Conservation (phyloP, 2,888 invertebrate genomes). For the Quadroppia sp. region DNA sequence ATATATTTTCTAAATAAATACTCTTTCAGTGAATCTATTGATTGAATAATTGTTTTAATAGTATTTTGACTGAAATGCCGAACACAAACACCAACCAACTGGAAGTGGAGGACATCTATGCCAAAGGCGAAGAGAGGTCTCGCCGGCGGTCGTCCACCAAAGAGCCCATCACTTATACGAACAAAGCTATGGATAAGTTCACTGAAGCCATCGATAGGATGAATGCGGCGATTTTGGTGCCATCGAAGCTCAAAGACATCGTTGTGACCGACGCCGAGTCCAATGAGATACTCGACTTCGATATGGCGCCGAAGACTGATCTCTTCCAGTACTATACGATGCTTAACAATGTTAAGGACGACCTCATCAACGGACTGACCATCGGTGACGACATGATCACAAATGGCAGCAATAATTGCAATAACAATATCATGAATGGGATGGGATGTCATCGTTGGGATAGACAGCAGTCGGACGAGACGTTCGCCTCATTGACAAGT, state of each 20-base stretch:
- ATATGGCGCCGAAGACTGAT: slow-evolving; percentile 24
- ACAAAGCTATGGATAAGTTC: slow-evolving; percentile 31
- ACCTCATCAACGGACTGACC: slow-evolving; percentile 27
- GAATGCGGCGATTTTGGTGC: slow-evolving; percentile 36
- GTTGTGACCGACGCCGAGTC: slow-evolving; percentile 31
- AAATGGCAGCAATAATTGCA: background rate
- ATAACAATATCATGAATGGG: too few relatives aligned
- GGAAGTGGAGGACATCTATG: slow-evolving; percentile 39
- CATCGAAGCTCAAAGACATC: slow-evolving; percentile 30
- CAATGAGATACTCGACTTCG: background rate
- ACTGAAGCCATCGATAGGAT: slow-evolving; percentile 26
- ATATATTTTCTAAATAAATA: too few relatives aligned
- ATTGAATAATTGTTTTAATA: too few relatives aligned
- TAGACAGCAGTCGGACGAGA: slow-evolving; percentile 27
- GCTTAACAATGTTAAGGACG: slow-evolving; percentile 33
- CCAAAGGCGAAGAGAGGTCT: slow-evolving; percentile 27
- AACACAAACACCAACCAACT: slow-evolving; percentile 24
- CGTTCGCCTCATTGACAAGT: slow-evolving; percentile 22
- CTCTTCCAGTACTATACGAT: slow-evolving; percentile 27
- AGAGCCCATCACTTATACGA: slow-evolving; percentile 21
- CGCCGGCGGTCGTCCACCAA: slow-evolving; percentile 30
- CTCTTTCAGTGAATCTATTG: too few relatives aligned
- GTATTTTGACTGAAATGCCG: slow-evolving; percentile 1
- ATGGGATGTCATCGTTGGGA: slow-evolving; percentile 35
- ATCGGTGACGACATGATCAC: background rate